Evolutionary conservation across 2,888 invertebrate genomes (phyloP), one percentile per base, ranked within the genome.

Genomic region (Napeogenes sylphis): DNA sequence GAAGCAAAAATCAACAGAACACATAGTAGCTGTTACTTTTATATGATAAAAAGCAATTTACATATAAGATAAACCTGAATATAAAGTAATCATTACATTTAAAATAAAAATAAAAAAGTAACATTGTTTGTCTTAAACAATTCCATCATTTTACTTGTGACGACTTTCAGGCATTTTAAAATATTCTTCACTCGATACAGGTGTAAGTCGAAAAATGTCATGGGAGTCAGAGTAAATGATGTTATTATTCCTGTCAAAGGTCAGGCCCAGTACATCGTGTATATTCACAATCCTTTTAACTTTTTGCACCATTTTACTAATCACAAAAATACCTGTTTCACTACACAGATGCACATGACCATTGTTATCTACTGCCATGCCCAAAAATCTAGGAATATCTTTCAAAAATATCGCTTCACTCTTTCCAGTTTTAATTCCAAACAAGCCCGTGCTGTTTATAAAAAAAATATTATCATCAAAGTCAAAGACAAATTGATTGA

Each of bases 191-290:
- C 59, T 64, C 3, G 65, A 65, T 2, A 81, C 68, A 0, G 81
- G 78, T 3, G 80, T 61, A 2, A 88, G 67, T 51, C 84, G 76
- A 0, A 82, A 71, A 10, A 89, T 70, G 51, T 87, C 84, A 30
- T 81, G 85, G 0, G 86, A 85, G 72, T 86, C 81, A 0, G 88
- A 84, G 75, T 88, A 89, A 45, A 88, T 84, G 0, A 88, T 69
- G 68, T 85, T 75, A 62, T 89, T 87, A 4, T 71, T 62, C 14
- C 67, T 80, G 68, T 89, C 89, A 63, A 89, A 89, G 0, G 85
- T 73, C 55, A 89, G 70, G 2, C 84, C 85, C 8, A 87, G 62
- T 0, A 86, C 82, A 3, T 87, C 85, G 45, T 80, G 80, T 0
- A 86, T 63, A 33, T 72, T 79, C 1, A 84, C 69, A 0, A 87